Percentiles rank a stretch among this genome's conserved stretches.
Conservation (phyloP, 2,797 vertebrate genomes). For the Notolepis coatsorum region DNA sequence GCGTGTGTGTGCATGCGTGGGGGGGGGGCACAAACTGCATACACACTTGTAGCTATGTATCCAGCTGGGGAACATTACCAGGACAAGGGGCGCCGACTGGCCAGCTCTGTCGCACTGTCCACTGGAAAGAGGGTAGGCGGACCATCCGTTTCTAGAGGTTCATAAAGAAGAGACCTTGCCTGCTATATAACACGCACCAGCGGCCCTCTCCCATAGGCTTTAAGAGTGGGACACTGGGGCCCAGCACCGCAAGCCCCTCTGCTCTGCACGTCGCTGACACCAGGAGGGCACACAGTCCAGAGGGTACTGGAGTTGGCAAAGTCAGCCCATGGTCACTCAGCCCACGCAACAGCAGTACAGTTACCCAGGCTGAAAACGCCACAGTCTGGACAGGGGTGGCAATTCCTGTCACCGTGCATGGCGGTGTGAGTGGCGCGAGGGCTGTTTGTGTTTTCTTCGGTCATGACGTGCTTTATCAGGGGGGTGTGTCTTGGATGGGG, state of each 20-base stretch:
- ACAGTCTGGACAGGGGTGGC: too few relatives aligned
- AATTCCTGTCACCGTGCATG: too few relatives aligned
- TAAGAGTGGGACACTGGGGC: constrained; percentile 35
- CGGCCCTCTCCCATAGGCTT: constrained; percentile 32
- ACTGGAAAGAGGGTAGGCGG: constrained; percentile 35
- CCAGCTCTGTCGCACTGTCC: constrained; percentile 50
- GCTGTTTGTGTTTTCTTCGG: too few relatives aligned
- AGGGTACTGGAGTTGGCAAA: constrained; percentile 16
- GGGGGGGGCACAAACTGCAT: constrained; percentile 29
- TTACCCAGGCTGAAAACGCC: too few relatives aligned
- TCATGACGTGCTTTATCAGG: too few relatives aligned
- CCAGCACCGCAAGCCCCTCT: constrained; percentile 38
- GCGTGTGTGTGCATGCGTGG: constrained; percentile 7
- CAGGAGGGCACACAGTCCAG: constrained; percentile 33
- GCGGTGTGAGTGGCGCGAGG: too few relatives aligned
- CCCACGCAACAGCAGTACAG: too few relatives aligned
- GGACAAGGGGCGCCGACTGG: constrained; percentile 37
- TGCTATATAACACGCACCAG: constrained; percentile 67
- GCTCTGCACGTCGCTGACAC: constrained; percentile 40
- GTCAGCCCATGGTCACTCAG: constrained; percentile 15
- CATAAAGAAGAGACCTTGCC: constrained; percentile 51
- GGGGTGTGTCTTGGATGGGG: too few relatives aligned
- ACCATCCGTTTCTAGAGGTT: constrained; percentile 63
- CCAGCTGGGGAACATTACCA: constrained; percentile 12
- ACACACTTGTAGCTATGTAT: not conserved